Percentiles rank a stretch among this genome's conserved stretches.
These are phyloP conservation scores for Macrophya alboannulata DNA, from an alignment of 2,888 invertebrate genomes.

Conservation along the genomic window DNA sequence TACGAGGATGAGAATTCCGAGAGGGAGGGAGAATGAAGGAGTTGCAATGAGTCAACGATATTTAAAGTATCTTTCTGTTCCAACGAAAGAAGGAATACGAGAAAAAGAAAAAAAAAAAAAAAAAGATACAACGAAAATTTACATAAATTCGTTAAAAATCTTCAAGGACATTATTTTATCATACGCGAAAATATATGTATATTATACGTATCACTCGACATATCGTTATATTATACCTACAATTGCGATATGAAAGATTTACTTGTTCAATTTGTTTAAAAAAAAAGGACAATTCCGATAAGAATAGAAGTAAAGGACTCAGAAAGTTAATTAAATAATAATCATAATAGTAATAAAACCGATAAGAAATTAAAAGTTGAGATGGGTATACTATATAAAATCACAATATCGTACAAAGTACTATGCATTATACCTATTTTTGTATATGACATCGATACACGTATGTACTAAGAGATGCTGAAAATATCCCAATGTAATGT, in stretches of 20 bases:
- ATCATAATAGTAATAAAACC: not conserved
- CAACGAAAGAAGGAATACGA: not conserved
- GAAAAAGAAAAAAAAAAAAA: not conserved
- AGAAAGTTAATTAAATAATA: not conserved
- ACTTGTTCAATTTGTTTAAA: not conserved
- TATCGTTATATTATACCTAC: not conserved
- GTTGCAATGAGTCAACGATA: slow-evolving; percentile 33
- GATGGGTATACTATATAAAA: too few relatives aligned
- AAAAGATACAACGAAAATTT: not conserved
- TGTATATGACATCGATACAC: too few relatives aligned
- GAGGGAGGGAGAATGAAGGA: not conserved
- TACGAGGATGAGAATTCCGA: not conserved
- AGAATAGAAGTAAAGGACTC: too few relatives aligned
- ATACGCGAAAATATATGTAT: not conserved
- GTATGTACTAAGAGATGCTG: not conserved
- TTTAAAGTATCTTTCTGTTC: slow-evolving; percentile 22
- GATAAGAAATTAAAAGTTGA: not conserved
- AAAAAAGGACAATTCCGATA: too few relatives aligned
- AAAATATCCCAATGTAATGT: not conserved
- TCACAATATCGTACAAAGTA: too few relatives aligned
- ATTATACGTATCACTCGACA: not conserved
- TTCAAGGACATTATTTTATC: not conserved
- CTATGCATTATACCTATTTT: too few relatives aligned
- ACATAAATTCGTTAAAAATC: slow-evolving; percentile 12
- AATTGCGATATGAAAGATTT: not conserved